Evolutionary conservation across 2,797 vertebrate species (phyloP).

Genomic region (Poecilia velifera): DNA sequence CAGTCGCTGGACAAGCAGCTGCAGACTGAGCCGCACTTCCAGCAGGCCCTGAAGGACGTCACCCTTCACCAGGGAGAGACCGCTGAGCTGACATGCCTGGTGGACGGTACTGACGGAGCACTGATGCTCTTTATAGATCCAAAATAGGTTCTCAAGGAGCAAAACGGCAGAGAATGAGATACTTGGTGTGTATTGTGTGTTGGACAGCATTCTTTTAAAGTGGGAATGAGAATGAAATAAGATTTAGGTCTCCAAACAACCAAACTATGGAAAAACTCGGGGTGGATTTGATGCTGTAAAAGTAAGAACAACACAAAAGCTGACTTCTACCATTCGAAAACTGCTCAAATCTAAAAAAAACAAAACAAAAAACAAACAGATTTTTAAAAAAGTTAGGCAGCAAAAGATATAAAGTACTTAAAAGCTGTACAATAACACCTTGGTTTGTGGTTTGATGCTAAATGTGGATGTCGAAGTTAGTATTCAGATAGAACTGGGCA

Average conservation of each 20-base stretch:
- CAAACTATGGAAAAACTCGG: not conserved
- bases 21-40: conserved; percentile 68
- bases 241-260: not conserved
- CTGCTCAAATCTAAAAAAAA: not conserved
- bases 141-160: not conserved
- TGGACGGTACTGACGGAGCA: conserved; percentile 73
- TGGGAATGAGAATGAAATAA: not conserved
- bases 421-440: not conserved
- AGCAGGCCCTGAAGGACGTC: conserved; percentile 59
- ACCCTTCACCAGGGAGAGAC: conserved; percentile 71
- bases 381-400: not conserved
- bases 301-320: not conserved
- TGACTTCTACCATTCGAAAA: not conserved
- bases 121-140: conserved; percentile 28
- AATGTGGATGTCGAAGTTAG: not conserved
- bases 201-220: not conserved
- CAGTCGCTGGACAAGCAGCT: conserved; percentile 78
- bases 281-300: not conserved
- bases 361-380: not conserved
- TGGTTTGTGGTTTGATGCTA: not conserved
- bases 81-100: conserved; percentile 68
- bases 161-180: not conserved
- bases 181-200: not conserved
- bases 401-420: not conserved
- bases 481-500: not conserved